Percentiles rank a stretch among this genome's conserved stretches.
Conservation (phyloP, 1,140 invertebrate species). For the Spodoptera frugiperda region DNA sequence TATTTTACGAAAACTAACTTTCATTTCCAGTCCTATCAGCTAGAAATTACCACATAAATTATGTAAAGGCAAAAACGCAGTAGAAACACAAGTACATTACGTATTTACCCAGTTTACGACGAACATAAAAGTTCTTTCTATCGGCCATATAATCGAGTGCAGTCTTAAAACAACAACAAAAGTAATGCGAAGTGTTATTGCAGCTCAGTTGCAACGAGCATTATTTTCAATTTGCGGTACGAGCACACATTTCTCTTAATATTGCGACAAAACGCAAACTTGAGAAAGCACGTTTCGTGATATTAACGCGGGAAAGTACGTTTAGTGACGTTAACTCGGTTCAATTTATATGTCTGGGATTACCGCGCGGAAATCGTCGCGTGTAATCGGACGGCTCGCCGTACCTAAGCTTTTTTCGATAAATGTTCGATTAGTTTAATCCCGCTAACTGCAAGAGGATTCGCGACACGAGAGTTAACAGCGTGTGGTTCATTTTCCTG, state of each 20-base stretch:
- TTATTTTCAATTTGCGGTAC: conserved; percentile 21
- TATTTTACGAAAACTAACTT: too few relatives aligned
- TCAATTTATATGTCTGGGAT: conserved; percentile 29
- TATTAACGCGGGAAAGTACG: neutral
- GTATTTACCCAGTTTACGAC: too few relatives aligned
- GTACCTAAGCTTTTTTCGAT: conserved; percentile 21
- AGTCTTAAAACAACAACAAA: neutral
- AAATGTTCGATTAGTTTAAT: conserved; percentile 30
- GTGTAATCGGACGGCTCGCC: conserved; percentile 13
- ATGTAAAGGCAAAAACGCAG: too few relatives aligned
- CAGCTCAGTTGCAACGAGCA: neutral
- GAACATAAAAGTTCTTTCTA: neutral
- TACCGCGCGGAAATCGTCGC: conserved; percentile 8
- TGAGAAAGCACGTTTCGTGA: conserved; percentile 6
- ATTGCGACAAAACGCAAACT: conserved; percentile 10
- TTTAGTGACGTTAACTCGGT: conserved; percentile 6
- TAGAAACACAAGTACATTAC: too few relatives aligned
- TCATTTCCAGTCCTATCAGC: too few relatives aligned
- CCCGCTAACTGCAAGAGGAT: conserved; percentile 12
- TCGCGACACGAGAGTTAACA: neutral
- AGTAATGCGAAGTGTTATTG: neutral
- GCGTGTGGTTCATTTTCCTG: neutral
- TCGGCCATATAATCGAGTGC: neutral
- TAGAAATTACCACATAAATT: too few relatives aligned
- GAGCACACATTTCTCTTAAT: conserved; percentile 15